Evolutionary conservation across 2,888 invertebrate species (phyloP), one percentile per base, ranked within the genome.

Genomic region (Crossocerus cetratus): DNA sequence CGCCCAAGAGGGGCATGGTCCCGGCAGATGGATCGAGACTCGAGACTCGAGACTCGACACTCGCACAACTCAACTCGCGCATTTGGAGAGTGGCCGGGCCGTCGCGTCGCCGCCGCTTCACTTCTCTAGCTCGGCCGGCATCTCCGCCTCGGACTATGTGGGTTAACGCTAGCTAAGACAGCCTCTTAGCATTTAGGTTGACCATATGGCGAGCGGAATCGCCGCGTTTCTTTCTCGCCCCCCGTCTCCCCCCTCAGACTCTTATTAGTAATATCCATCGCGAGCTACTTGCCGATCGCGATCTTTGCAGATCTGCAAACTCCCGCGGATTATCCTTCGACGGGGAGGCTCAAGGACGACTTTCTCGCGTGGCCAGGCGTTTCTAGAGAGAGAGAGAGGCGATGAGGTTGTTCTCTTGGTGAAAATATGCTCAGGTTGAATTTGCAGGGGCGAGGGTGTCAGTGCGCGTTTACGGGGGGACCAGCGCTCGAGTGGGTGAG

Each of bases 151-250:
- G 55, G 63, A 68, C 69, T 76, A 83, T 82, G 75, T 84, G 74
- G 79, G 81, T 77, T 84, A 83, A 81, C 65, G 72, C 72, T 72
- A 74, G 77, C 78, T 74, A 77, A 62, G 72, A 68, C 64, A 69
- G 69, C 11, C 78, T 74, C 65, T 83, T 78, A 85, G 82, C 83
- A 86, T 85, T 85, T 84, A 84, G 85, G 84, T 85, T 85, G 83
- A 83, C 84, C 86, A 83, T 82, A 86, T 85, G 86, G 84, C 77
- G 79, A 76, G 74, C 78, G 69, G 74, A 83, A 80, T 74, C 69
- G 82, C 76, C 69, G 71, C 77, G 77, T 82, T 83, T 82, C 77
- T 84, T 83, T 83, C 80, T 66, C 71, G 16, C 49, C 22, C 58
- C 66, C 5, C 23, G 23, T 2, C 5, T 16, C 1, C 13, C 3